A percentile compares a stretch with the other conserved stretches of the same genome.
phyloP scores from a whole-genome alignment of 2,797 vertebrate species.

The Micromesistius poutassou region DNA sequence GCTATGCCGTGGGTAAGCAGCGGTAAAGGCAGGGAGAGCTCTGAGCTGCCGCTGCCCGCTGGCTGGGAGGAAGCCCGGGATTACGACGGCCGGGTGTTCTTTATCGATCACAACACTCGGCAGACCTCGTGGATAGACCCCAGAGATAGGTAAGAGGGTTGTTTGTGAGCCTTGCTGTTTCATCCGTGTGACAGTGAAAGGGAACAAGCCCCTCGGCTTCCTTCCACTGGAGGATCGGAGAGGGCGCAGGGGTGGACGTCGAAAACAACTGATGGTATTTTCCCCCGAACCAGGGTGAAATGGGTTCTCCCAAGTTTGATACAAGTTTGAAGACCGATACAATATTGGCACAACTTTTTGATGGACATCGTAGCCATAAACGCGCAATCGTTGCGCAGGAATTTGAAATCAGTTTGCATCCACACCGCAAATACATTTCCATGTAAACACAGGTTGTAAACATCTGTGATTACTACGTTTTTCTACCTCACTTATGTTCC shows the following conservation, averaged over 20 bases:
- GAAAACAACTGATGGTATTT: not conserved
- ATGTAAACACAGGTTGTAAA: not conserved
- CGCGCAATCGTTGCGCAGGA: conserved; percentile 41
- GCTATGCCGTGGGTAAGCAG: conserved; percentile 89
- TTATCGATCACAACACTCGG: conserved; percentile 95
- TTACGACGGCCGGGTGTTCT: conserved; percentile 91
- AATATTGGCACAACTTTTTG: conserved; percentile 10
- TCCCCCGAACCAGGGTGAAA: not conserved
- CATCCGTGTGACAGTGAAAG: not conserved
- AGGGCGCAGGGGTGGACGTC: not conserved
- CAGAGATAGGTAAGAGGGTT: conserved; percentile 82
- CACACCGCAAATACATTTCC: conserved; percentile 15
- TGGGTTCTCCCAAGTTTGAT: not conserved
- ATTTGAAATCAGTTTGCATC: not conserved
- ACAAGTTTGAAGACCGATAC: conserved; percentile 20
- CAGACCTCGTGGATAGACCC: conserved; percentile 98
- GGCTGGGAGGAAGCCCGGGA: conserved; percentile 97
- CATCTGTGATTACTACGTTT: not conserved
- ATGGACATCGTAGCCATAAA: conserved; percentile 13
- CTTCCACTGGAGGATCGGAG: not conserved
- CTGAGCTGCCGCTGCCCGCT: conserved; percentile 91
- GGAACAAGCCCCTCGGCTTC: not conserved
- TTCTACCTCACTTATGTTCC: not conserved
- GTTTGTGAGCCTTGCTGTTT: not conserved
- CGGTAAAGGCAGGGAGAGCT: conserved; percentile 77